Base-by-base conservation (phyloP, 2,113 vertebrate genomes). In the Sebastes fasciatus region DNA sequence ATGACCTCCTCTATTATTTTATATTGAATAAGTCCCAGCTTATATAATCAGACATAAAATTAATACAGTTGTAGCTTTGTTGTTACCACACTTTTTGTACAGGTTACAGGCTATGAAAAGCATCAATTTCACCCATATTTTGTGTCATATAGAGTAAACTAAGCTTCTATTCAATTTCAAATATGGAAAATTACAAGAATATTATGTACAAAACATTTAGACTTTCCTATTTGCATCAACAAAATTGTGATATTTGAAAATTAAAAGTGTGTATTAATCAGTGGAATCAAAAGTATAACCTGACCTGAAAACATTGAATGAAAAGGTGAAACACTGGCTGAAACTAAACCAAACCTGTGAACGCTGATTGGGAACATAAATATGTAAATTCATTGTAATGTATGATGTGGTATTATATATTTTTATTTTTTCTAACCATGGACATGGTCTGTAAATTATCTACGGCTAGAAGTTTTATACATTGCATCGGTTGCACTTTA, bases 1-100 rank as follows among this genome's bases (percentile, higher is more conserved):
- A 91, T 76, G 45, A 70, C 6, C 40, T 45, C 6, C 34, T 34
- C 14, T 75, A 52, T 8, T 60, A 61, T 46, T 65, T 49, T 12
- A n/a, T 62, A 23, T 40, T 58, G 42, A 78, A 57, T 49, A 23
- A 83, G 9, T 42, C 3, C 34, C 55, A 14, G 12, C 73, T 19
- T 6, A 42, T 72, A n/a, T 21, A 16, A 65, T 42, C 49, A 63
- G 4, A 66, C 1, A 13, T 65, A 5, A 11, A 52, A 58, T 5
- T 5, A n/a, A 19, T 0, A 63, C 1, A 55, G 7, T 8, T 49
- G 45, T 65, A 49, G 60, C 21, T 12, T 49, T 52, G 5, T 34
- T 70, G 13, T 45, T 67, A 4, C 34, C 2, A 45, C 16, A 0
- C 14, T 8, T 62, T 26, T 26, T 64, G 17, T 71, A 34, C 34